These are phyloP conservation scores for Escarpia spicata DNA, from an alignment of 2,888 invertebrate genomes.

Conservation along the genomic window DNA sequence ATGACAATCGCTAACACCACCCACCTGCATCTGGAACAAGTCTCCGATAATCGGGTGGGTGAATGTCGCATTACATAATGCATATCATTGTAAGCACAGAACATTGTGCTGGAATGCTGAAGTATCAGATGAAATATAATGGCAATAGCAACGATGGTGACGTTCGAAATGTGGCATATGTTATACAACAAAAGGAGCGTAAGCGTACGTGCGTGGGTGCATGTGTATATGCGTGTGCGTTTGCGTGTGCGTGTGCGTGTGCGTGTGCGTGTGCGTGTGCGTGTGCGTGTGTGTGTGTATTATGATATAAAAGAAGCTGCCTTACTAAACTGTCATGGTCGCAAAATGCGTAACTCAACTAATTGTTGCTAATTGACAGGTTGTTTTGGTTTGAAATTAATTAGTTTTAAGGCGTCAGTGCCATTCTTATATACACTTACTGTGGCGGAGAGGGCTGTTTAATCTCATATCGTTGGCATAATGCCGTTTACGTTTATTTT, in stretches of 20 bases:
- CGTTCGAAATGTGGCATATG: no score
- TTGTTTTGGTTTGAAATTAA: not conserved
- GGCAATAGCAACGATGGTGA: not conserved
- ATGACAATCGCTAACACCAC: conserved; percentile 85
- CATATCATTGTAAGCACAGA: not conserved
- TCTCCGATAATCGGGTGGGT: conserved; percentile 67
- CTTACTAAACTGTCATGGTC: not conserved
- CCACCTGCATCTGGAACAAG: conserved; percentile 90
- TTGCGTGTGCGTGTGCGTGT: not conserved
- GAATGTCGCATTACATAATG: not conserved
- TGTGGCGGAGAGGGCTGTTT: not conserved
- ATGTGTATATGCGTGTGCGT: not conserved
- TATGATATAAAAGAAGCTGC: no score
- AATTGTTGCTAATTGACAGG: not conserved
- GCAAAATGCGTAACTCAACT: not conserved
- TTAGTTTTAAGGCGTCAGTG: not conserved
- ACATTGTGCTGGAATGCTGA: no score
- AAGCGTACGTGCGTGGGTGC: not conserved
- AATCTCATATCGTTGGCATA: not conserved
- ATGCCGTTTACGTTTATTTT: not conserved
- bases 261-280: not conserved
- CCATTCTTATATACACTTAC: not conserved
- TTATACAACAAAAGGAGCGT: no score
- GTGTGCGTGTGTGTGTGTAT: not conserved
- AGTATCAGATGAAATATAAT: no score